Evolutionary conservation across 2,888 invertebrate genomes (phyloP), one percentile per base, ranked within the genome.

Genomic region (Synergus gifuensis): DNA sequence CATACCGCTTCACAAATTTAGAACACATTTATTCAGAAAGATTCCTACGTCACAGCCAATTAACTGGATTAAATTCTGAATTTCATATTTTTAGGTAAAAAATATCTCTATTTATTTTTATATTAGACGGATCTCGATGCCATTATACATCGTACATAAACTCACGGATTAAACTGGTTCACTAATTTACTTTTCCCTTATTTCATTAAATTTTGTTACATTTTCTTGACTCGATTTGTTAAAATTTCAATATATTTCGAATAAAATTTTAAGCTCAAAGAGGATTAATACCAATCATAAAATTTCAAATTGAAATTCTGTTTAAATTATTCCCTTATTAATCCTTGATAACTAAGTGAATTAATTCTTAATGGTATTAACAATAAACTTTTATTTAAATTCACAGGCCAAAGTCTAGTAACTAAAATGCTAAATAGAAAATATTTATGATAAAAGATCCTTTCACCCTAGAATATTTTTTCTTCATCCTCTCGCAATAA

Each of bases 21-120:
- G n/a, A 73, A 16, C 54, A 73, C 36, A 58, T 36, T 73, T 36
- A 73, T 73, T 73, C 36, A 54, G 16, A 73, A n/a, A 16, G 36
- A 73, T 36, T 73, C 73, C 36, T 36, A 12, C 54, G 40, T 58
- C 54, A 14, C 36, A n/a, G 18, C 73, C 4, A 36, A 58, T 73
- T 12, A 54, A 36, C 2, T 54, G 4, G 16, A 73, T 54, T 36
- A 11, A n/a, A 49, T 49, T 49, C 5, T 4, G 5, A 49, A 49
- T 49, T 4, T 16, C 14, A 4, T 14, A 16, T 49, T 16, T 16
- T 0, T 16, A 49, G 16, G 5, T 16, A 14, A 16, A 36, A 36
- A 36, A 36, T 36, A 36, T 36, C 5, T 36, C 4, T 36, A 5
- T 36, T 36, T 36, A 36, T 36, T 36, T 36, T 36, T 36, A 14